A percentile compares a stretch with the other conserved stretches of the same genome.
Conservation (phyloP, 2,797 vertebrate genomes). For the Trachurus trachurus region DNA sequence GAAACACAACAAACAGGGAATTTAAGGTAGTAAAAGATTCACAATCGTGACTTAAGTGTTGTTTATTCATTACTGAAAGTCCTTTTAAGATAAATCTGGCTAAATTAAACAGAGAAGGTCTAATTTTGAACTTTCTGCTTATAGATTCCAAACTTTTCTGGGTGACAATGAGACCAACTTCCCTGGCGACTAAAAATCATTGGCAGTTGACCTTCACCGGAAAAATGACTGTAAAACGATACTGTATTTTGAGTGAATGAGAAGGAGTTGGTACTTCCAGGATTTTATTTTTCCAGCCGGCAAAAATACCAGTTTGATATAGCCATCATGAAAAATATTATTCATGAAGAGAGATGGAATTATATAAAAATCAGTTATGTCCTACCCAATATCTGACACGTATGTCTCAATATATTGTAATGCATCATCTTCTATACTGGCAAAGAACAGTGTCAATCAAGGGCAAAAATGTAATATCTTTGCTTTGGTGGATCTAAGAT, state of each 20-base stretch:
- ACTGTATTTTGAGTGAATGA: not conserved
- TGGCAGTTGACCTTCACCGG: not conserved
- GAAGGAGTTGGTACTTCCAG: not conserved
- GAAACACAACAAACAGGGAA: constrained; percentile 68
- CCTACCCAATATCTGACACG: not conserved
- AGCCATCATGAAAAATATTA: constrained; percentile 23
- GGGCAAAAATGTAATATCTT: constrained; percentile 19
- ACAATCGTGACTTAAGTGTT: no score
- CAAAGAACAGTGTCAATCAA: constrained; percentile 5
- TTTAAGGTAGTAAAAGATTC: not conserved
- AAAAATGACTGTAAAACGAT: not conserved
- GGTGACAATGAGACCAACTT: not conserved
- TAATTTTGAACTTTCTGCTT: not conserved
- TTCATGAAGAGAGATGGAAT: constrained; percentile 14
- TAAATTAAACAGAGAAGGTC: no score
- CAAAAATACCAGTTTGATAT: constrained; percentile 11
- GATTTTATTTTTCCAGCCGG: not conserved
- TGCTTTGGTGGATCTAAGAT: constrained; percentile 18
- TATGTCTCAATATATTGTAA: not conserved
- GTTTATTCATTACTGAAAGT: no score
- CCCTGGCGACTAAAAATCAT: not conserved
- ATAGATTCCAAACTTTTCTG: not conserved
- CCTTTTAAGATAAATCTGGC: no score
- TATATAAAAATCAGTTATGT: not conserved
- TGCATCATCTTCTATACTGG: constrained; percentile 3